These are phyloP conservation scores for Echiichthys vipera DNA, from an alignment of 2,797 vertebrate species.

Conservation along the genomic window DNA sequence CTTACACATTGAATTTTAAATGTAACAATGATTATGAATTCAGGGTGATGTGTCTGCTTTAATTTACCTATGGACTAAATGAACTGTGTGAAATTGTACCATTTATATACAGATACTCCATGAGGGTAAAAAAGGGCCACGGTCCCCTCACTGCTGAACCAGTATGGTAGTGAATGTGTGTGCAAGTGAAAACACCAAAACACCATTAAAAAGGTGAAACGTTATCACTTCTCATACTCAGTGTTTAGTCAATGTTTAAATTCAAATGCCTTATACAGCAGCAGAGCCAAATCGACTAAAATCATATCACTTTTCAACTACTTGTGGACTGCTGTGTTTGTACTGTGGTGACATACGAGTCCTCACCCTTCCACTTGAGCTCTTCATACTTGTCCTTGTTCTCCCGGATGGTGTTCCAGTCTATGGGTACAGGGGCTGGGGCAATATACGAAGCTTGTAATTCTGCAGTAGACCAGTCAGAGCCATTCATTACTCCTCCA, in stretches of 20 bases:
- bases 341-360: no score
- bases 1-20: neutral
- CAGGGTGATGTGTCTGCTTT: neutral
- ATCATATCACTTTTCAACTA: neutral
- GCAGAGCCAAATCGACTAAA: neutral
- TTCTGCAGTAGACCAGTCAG: conserved; percentile 69
- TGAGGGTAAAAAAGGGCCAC: no score
- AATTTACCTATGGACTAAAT: neutral
- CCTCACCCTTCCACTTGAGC: conserved; percentile 94
- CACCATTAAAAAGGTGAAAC: no score
- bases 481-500: conserved; percentile 15
- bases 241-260: neutral
- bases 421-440: conserved; percentile 69
- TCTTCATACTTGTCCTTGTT: conserved; percentile 89
- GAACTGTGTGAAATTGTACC: neutral
- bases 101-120: no score
- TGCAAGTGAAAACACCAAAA: no score
- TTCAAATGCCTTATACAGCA: neutral
- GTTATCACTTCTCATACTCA: no score
- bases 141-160: no score
- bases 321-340: neutral
- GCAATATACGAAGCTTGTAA: conserved; percentile 40
- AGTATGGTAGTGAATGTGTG: no score
- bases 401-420: conserved; percentile 90
- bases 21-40: neutral